These are phyloP conservation scores for Microctenopoma lineatum DNA, from an alignment of 2,797 vertebrate species.

Conservation along the genomic window DNA sequence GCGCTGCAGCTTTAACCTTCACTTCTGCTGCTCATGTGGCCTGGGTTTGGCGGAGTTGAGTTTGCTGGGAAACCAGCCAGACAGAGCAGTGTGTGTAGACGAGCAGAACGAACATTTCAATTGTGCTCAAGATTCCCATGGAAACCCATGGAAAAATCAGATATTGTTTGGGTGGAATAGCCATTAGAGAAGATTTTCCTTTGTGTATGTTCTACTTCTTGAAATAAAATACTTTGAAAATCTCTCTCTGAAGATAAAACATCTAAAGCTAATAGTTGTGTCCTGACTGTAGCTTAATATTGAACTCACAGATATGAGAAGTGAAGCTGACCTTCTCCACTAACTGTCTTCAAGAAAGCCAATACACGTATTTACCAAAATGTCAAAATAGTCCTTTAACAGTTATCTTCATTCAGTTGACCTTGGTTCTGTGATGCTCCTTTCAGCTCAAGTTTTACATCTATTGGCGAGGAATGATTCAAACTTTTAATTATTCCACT, in stretches of 20 bases:
- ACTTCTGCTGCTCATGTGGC: slow-evolving; percentile 69
- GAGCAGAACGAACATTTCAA: slow-evolving; percentile 54
- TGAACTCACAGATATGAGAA: neutral
- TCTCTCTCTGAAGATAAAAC: neutral
- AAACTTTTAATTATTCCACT: neutral
- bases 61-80: slow-evolving; percentile 67
- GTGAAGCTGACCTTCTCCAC: neutral
- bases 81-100: slow-evolving; percentile 53
- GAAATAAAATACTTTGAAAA: slow-evolving; percentile 3
- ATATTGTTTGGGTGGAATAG: slow-evolving; percentile 51
- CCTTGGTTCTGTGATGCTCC: slow-evolving; percentile 2
- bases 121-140: slow-evolving; percentile 41
- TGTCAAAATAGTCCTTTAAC: neutral
- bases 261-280: neutral
- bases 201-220: slow-evolving; percentile 3
- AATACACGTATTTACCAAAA: neutral
- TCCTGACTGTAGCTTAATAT: neutral
- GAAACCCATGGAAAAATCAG: slow-evolving; percentile 57
- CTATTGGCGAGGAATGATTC: slow-evolving; percentile 10
- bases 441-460: neutral
- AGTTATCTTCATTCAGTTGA: slow-evolving; percentile 13
- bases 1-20: slow-evolving; percentile 71
- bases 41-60: slow-evolving; percentile 55
- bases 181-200: slow-evolving; percentile 15
- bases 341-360: neutral